Conservation (phyloP, 1,140 invertebrate genomes). For the Portunus trituberculatus region DNA sequence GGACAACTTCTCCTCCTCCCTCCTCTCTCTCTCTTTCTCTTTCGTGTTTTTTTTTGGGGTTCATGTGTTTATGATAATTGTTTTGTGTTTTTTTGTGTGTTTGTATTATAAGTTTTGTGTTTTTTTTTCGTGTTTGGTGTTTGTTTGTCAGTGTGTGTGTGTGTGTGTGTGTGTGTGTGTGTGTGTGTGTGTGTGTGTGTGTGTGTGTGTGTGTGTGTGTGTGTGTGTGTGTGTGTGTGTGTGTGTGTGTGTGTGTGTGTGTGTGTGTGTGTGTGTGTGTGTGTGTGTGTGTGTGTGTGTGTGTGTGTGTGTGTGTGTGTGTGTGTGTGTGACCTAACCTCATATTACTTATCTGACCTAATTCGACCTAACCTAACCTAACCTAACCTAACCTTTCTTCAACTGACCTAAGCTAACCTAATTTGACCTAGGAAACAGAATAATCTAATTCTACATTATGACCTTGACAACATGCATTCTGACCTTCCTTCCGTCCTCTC, state of each 20-base stretch:
- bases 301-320: too few relatives aligned
- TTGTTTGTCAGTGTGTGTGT: neutral
- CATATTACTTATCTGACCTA: too few relatives aligned
- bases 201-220: constrained; percentile 3
- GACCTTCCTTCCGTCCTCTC: neutral
- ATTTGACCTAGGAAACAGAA: neutral
- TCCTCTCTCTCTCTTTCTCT: too few relatives aligned
- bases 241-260: neutral
- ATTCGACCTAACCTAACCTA: too few relatives aligned
- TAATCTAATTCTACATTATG: too few relatives aligned
- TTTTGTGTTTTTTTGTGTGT: neutral
- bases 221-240: neutral
- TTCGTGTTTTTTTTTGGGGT: neutral
- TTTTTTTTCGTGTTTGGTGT: too few relatives aligned
- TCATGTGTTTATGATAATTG: neutral
- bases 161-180: neutral
- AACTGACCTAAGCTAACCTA: neutral
- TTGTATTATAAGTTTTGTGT: too few relatives aligned
- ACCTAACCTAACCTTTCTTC: too few relatives aligned
- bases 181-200: neutral
- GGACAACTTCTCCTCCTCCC: neutral
- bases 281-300: too few relatives aligned
- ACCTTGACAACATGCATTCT: too few relatives aligned
- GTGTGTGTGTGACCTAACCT: too few relatives aligned
- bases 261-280: neutral